Evolutionary conservation across 1,140 invertebrate species (phyloP), one percentile per base, ranked within the genome.

Genomic region (Dreissena polymorpha): DNA sequence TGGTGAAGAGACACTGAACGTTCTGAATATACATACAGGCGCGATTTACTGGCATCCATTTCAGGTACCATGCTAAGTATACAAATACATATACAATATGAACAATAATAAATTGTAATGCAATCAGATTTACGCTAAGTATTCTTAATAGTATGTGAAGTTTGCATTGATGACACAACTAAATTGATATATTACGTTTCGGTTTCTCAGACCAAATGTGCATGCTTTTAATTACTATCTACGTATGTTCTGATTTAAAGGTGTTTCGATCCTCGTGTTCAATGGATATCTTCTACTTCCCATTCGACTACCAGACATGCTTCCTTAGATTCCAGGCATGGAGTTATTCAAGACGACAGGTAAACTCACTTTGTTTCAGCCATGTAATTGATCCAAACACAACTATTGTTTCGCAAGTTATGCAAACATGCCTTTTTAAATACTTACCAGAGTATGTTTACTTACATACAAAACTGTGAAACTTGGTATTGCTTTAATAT

Each of bases 231-330:
- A 39, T 39, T 39, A 39, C 39, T 39, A 39, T 39, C 39, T 39
- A 39, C 39, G 39, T 39, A 39, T 39, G 39, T 39, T 39, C 39
- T 39, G 8, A 39, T 39, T 39, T 39, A 39, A 39, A 98, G 14
- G 99, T 99, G 91, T 99, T 99, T 92, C 99, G 99, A 92, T 98
- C 97, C 96, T 84, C 98, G 92, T 98, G 97, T 92, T 97, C 98
- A 94, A 98, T 99, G 87, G 96, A 99, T 94, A 92, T 96, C 53
- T 92, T 92, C 16, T 91, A 94, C 23, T 96, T 95, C 95, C 96
- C 96, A 0, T 95, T 95, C 83, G 96, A 96, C 89, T 92, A 91
- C n/a, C 96, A 97, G 88, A 93, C 88, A 0, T 97, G 96, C 88
- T 88, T 87, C 7, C 84, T 96, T 3, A 81, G 73, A 64, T 85